These are phyloP conservation scores for Sceloporus undulatus DNA, from an alignment of 2,113 vertebrate genomes.

Conservation along the genomic window DNA sequence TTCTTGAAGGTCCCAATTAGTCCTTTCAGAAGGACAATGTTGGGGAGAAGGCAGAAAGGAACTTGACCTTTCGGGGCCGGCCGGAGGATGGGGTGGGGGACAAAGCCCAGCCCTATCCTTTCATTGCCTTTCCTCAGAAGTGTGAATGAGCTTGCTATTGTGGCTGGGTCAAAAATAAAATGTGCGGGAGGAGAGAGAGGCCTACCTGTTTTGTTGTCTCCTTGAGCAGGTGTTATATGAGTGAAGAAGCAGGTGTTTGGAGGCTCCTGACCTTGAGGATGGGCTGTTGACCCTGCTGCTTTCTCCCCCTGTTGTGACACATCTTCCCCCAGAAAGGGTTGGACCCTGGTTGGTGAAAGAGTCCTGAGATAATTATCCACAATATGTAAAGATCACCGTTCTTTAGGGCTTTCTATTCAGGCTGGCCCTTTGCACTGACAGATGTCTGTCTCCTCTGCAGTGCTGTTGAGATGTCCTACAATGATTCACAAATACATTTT, in stretches of 20 bases:
- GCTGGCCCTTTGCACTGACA: constrained; percentile 45
- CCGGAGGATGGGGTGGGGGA: neutral
- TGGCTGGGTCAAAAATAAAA: constrained; percentile 56
- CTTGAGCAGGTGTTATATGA: constrained; percentile 72
- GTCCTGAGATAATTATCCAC: constrained; percentile 32
- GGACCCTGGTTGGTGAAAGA: constrained; percentile 48
- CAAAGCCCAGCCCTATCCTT: constrained; percentile 42
- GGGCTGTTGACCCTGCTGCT: constrained; percentile 72
- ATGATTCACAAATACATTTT: neutral
- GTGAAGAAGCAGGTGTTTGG: constrained; percentile 75
- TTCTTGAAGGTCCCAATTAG: constrained; percentile 60
- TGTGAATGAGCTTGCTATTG: constrained; percentile 42
- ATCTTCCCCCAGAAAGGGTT: constrained; percentile 58
- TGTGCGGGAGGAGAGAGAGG: neutral
- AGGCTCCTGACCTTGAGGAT: constrained; percentile 66
- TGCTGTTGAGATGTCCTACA: neutral
- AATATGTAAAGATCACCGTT: constrained; percentile 34
- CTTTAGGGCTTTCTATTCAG: constrained; percentile 41
- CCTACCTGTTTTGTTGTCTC: constrained; percentile 64
- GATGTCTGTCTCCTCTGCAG: constrained; percentile 25
- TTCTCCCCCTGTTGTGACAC: constrained; percentile 64
- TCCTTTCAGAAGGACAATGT: constrained; percentile 57
- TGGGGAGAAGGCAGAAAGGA: constrained; percentile 37
- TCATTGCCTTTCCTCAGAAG: constrained; percentile 61
- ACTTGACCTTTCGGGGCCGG: constrained; percentile 59